A percentile compares a stretch with the other conserved stretches of the same genome.
Evolutionary conservation across 1,140 invertebrate species (phyloP).

Genomic region (Ceratosolen solmsi): DNA sequence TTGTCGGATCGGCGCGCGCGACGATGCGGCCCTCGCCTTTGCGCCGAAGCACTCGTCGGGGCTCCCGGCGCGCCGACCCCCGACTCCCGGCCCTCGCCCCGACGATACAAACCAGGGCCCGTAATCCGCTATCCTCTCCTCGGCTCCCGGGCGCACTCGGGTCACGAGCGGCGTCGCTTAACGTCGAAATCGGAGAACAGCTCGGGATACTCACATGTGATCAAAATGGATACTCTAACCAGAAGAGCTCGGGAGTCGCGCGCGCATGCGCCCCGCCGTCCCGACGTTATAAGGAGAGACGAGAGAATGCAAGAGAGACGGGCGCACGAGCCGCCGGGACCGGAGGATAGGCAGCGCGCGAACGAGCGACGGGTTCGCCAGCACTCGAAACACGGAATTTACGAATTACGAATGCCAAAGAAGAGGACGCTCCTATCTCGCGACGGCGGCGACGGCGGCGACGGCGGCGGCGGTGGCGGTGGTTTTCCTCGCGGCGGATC

Average conservation of each 20-base stretch:
- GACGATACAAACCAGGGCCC: conserved; percentile 22
- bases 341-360: conserved; percentile 21
- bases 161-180: conserved; percentile 53
- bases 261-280: conserved; percentile 65
- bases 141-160: neutral
- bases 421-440: conserved; percentile 13
- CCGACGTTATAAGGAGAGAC: conserved; percentile 35
- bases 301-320: conserved; percentile 33
- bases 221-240: conserved; percentile 78
- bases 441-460: too few relatives aligned
- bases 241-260: conserved; percentile 69
- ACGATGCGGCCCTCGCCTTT: conserved; percentile 10
- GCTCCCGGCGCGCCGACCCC: neutral
- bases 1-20: conserved; percentile 8
- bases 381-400: conserved; percentile 36
- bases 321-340: neutral
- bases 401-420: neutral
- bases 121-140: conserved; percentile 1
- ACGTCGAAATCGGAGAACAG: conserved; percentile 65
- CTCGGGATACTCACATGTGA: conserved; percentile 77
- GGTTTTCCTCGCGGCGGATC: too few relatives aligned
- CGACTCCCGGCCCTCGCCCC: neutral
- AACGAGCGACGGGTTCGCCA: conserved; percentile 20
- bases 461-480: too few relatives aligned
- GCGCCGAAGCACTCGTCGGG: conserved; percentile 36